A percentile compares a stretch with the other conserved stretches of the same genome.
phyloP scores from a whole-genome alignment of 2,113 vertebrate species.

The Catharus fuscescens region DNA sequence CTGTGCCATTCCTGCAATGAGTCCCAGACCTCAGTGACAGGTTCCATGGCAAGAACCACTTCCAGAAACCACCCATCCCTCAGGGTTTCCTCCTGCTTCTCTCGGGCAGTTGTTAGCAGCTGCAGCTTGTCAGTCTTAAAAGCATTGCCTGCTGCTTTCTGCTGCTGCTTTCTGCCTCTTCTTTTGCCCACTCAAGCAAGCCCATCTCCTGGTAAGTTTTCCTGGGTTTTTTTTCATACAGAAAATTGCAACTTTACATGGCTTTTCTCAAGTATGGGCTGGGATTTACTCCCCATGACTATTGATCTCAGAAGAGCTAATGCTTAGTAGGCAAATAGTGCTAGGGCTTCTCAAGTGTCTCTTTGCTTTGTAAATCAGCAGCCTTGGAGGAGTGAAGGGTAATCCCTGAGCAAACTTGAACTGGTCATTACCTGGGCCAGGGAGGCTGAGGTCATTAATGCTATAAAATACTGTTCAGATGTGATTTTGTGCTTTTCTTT shows the following conservation, averaged over 20 bases:
- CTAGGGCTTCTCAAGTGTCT: background rate
- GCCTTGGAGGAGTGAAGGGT: background rate
- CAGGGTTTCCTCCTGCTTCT: background rate
- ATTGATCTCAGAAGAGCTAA: conserved; percentile 14
- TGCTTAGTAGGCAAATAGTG: background rate
- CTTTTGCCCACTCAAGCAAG: background rate
- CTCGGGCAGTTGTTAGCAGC: background rate
- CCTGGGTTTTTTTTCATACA: background rate
- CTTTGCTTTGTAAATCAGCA: conserved; percentile 28
- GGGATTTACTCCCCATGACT: background rate
- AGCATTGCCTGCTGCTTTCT: background rate
- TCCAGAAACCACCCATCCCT: background rate
- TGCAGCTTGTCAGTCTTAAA: background rate
- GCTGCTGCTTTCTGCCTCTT: background rate
- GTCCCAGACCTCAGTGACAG: background rate
- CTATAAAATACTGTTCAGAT: background rate
- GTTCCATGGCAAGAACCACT: background rate
- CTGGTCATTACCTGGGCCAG: background rate
- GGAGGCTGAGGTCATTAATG: background rate
- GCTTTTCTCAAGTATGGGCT: background rate
- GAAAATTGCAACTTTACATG: background rate
- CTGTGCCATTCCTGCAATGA: background rate
- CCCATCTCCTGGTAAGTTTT: background rate
- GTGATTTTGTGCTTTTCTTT: background rate
- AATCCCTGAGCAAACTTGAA: conserved; percentile 44